Evolutionary conservation across 2,113 vertebrate genomes (phyloP).

Genomic region (Brachypodius melanocephalos): DNA sequence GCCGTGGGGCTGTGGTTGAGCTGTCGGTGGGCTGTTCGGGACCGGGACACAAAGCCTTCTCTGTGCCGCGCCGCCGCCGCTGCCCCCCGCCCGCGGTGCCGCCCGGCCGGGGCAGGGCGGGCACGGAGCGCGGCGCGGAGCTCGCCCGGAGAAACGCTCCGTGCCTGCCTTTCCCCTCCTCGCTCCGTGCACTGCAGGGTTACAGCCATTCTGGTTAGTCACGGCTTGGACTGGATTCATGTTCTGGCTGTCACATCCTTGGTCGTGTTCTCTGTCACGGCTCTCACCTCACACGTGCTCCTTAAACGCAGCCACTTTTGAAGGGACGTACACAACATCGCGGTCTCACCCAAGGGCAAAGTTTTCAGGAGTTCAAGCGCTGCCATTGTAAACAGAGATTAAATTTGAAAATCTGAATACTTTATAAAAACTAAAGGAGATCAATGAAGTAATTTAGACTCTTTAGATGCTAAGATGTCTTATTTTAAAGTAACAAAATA

Average conservation of each 20-base stretch:
- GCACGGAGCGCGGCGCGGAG: background rate
- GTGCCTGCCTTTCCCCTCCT: background rate
- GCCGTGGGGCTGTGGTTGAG: background rate
- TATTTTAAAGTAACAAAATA: slow-evolving; percentile 5
- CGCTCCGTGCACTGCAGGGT: accelerated
- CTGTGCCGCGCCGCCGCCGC: background rate
- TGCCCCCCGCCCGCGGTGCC: background rate
- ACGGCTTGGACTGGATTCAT: background rate
- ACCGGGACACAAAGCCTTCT: background rate
- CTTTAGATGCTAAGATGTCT: background rate
- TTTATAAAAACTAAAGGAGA: background rate
- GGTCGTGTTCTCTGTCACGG: background rate
- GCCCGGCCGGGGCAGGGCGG: background rate
- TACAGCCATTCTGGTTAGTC: background rate
- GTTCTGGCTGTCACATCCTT: background rate
- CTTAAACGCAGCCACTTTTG: background rate
- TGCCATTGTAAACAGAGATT: slow-evolving; percentile 22
- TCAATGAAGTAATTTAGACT: slow-evolving; percentile 22
- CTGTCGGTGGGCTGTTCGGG: background rate
- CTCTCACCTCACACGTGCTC: background rate
- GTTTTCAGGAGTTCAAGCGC: background rate
- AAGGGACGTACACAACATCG: background rate
- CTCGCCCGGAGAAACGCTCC: background rate
- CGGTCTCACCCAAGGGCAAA: background rate
- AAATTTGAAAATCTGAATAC: background rate